Base-by-base conservation (phyloP, 2,113 vertebrate species). In the Caretta caretta region DNA sequence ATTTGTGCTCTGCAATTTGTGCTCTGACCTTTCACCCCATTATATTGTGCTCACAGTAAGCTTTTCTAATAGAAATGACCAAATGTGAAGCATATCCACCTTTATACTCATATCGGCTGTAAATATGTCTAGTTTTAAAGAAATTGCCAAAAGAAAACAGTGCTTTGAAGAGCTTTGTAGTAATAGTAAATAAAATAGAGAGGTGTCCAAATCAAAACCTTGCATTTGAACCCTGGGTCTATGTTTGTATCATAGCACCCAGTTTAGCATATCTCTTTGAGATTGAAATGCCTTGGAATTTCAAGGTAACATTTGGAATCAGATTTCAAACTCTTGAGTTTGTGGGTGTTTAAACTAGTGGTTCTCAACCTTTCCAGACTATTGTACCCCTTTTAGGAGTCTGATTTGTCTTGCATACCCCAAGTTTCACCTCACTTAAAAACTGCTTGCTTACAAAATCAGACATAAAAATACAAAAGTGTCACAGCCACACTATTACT, bases 1-100 rank as follows among this genome's bases (percentile, higher is more conserved):
- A 57, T 0, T 29, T 78, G 35, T 38, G 1, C 48, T 81, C 31
- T 3, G 3, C 5, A 42, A 57, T 0, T 29, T 78, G 35, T 38
- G 1, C 48, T 81, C 31, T 3, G 3, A 27, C 7, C 65, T 79
- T 69, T 8, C 13, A 25, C 24, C 42, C 75, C 11, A 48, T 46
- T 48, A 38, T 72, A 38, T 10, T 38, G n/a, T n/a, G 62, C 62
- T 69, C 35, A 9, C 17, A 9, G 35, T 72, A 22, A 19, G 8
- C 19, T 72, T 72, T 72, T 72, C n/a, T 38, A 38, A 46, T 78
- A 25, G 6, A 46, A 76, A 46, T 76, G 42, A 11, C 12, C 25
- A 27, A 22, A 27, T 48, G 25, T 25, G 42, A 78, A 48, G 12
- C 46, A 48, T 78, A 25, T 46, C 42, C 27, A 27, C 8, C 24